Evolutionary conservation across 2,888 invertebrate species (phyloP), one percentile per base, ranked within the genome.

Genomic region (Epinotia bilunana): DNA sequence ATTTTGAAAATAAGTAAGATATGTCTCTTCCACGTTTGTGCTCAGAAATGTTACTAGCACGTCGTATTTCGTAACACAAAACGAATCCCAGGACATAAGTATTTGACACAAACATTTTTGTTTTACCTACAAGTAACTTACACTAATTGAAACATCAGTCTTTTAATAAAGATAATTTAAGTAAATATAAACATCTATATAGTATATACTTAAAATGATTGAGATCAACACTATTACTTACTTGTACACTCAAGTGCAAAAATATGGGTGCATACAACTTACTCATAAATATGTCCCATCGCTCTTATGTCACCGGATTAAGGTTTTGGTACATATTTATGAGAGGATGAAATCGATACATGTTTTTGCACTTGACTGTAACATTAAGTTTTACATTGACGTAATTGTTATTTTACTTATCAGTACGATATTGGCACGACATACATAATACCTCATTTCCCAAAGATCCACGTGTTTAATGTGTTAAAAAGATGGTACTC

Each of bases 81-180:
- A 18, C 20, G 53, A 28, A 11, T 43, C 18, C 28, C 6, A 69
- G 46, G 2, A 13, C 53, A 43, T 58, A 55, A 55, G 53, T 72
- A 70, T 77, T 83, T 80, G 81, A 83, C 82, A 85, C 79, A 72
- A 80, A 80, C 76, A 77, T 82, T 82, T 83, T 82, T 83, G 72
- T 72, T 69, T 77, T 80, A 79, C 80, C 83, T 81, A 53, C 53
- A 53, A 53, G 53, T 53, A 80, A 62, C 79, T 81, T 80, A 81
- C 79, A 74, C 81, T 84, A 87, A 75, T 84, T 83, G 83, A 88
- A 87, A 87, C 86, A 87, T 91, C 91, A 91, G 91, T 92, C 91
- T 91, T 91, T 88, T 81, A 90, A 90, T 87, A 87, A 89, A 83
- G 80, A 76, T 72, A 76, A 72, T 77, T 77, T 72, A 72, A 73